Conservation (phyloP, 2,113 vertebrate species). For the Junco hyemalis region DNA sequence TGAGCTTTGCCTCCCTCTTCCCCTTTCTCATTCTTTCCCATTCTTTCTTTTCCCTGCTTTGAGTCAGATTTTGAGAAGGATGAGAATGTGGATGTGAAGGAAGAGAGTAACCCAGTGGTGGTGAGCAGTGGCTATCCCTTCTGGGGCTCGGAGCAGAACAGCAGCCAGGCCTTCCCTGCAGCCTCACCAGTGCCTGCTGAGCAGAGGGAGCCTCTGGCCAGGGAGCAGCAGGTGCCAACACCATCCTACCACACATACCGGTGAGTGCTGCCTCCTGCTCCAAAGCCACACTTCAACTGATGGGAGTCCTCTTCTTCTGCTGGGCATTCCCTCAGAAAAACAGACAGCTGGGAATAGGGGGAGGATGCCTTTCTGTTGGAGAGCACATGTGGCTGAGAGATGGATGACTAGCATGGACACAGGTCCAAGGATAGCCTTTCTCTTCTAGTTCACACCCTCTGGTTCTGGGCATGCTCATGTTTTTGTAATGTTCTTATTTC, state of each 20-base stretch:
- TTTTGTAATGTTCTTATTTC: neutral
- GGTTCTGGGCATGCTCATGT: neutral
- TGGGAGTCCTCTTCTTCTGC: conserved; percentile 4
- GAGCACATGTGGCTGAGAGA: neutral
- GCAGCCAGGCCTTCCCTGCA: conserved; percentile 56
- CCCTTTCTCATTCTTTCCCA: neutral
- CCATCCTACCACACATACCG: conserved; percentile 79
- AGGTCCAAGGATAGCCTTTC: neutral
- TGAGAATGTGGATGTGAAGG: conserved; percentile 65
- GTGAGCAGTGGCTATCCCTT: conserved; percentile 79
- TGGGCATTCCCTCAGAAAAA: neutral
- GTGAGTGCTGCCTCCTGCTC: conserved; percentile 51
- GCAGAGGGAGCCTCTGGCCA: conserved; percentile 72
- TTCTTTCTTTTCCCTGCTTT: neutral
- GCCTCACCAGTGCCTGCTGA: conserved; percentile 71
- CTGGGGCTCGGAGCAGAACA: conserved; percentile 77
- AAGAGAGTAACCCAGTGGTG: conserved; percentile 48
- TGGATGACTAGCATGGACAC: neutral
- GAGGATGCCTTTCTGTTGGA: neutral
- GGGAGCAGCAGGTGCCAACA: conserved; percentile 83
- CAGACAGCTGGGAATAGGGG: neutral
- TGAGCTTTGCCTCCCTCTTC: neutral
- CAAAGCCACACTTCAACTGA: neutral
- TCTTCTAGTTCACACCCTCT: neutral
- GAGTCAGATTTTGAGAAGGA: conserved; percentile 66